These are phyloP conservation scores for Chrysolina oricalcia DNA, from an alignment of 2,888 invertebrate species.

Conservation along the genomic window DNA sequence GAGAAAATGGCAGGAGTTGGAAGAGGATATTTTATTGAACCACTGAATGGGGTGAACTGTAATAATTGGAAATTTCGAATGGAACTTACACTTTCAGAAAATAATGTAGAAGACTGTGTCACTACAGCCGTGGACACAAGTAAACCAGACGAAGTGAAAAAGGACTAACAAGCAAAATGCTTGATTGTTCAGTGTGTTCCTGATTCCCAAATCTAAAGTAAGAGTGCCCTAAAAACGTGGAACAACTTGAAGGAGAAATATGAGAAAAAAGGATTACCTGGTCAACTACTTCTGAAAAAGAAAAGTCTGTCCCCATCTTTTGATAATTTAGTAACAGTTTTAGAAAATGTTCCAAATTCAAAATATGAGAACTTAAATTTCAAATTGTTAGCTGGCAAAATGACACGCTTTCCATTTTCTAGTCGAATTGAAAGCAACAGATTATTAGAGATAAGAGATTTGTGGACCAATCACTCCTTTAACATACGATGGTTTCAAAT, in stretches of 20 bases:
- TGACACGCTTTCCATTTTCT: too few relatives aligned
- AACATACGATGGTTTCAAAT: slow-evolving; percentile 3
- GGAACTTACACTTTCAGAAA: slow-evolving; percentile 12
- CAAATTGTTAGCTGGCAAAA: too few relatives aligned
- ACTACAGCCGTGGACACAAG: not conserved
- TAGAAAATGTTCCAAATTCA: too few relatives aligned
- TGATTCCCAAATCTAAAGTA: slow-evolving; percentile 10
- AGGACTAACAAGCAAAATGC: slow-evolving; percentile 1
- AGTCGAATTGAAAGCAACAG: too few relatives aligned
- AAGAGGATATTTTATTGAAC: slow-evolving; percentile 10
- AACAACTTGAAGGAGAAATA: not conserved
- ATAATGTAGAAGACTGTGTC: not conserved
- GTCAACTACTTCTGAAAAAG: slow-evolving; percentile 1
- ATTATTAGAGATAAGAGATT: too few relatives aligned
- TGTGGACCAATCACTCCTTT: too few relatives aligned
- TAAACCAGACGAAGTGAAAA: not conserved
- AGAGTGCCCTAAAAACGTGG: slow-evolving; percentile 4
- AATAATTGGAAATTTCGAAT: slow-evolving; percentile 19
- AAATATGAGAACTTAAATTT: too few relatives aligned
- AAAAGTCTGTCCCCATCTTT: too few relatives aligned
- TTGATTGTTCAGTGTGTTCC: slow-evolving; percentile 6
- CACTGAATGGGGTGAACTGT: slow-evolving; percentile 8
- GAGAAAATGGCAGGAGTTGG: too few relatives aligned
- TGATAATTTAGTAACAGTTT: too few relatives aligned
- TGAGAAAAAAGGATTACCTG: not conserved